A percentile compares a stretch with the other conserved stretches of the same genome.
Conservation (phyloP, 2,797 vertebrate genomes). For the Typhlichthys subterraneus region DNA sequence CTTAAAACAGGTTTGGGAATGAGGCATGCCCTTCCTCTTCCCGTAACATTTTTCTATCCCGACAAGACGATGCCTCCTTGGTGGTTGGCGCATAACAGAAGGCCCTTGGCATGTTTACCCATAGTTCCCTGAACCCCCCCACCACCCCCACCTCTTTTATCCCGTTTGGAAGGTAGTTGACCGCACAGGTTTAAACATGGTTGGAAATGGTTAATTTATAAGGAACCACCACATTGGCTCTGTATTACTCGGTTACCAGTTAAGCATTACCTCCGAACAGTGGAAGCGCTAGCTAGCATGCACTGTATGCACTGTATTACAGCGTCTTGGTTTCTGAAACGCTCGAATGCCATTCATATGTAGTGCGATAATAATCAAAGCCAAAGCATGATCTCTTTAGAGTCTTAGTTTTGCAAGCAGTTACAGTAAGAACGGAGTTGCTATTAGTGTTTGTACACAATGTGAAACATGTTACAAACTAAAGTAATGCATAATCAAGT, state of each 20-base stretch:
- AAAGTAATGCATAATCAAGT: too few relatives aligned
- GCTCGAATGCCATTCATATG: constrained; percentile 40
- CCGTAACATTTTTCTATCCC: constrained; percentile 38
- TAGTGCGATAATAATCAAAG: constrained; percentile 33
- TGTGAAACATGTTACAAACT: not conserved
- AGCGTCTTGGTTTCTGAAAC: constrained; percentile 44
- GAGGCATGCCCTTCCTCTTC: constrained; percentile 37
- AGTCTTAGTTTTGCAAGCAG: constrained; percentile 42
- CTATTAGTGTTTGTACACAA: not conserved
- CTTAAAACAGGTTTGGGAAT: constrained; percentile 84
- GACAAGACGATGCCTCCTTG: constrained; percentile 60
- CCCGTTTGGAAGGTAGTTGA: constrained; percentile 77
- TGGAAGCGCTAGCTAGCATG: constrained; percentile 55
- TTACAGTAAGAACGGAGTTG: constrained; percentile 18
- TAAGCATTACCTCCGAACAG: constrained; percentile 36
- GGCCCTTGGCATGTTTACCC: constrained; percentile 72
- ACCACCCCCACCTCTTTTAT: constrained; percentile 17
- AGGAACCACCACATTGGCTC: constrained; percentile 14
- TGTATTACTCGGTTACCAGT: constrained; percentile 52
- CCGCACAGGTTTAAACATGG: constrained; percentile 73
- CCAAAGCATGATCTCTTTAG: constrained; percentile 59
- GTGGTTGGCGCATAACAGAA: constrained; percentile 69
- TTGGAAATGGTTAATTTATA: constrained; percentile 61
- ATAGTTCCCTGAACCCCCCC: constrained; percentile 61
- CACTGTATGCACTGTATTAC: constrained; percentile 63